phyloP scores from a whole-genome alignment of 2,888 invertebrate genomes.

The Exephanes ischioxanthus region DNA sequence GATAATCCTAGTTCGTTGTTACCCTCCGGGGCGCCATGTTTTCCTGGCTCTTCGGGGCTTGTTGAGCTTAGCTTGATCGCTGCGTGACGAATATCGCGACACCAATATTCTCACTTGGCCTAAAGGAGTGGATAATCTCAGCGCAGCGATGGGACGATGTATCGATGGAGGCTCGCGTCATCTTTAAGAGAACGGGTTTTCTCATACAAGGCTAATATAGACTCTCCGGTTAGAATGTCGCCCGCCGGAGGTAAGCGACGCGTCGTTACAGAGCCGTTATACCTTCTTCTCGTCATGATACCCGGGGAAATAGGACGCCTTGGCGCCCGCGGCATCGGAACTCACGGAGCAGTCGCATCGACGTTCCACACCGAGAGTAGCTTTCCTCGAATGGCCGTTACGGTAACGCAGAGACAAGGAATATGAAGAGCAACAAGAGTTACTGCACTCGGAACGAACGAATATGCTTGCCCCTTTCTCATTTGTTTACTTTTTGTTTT shows the following conservation, averaged over 20 bases:
- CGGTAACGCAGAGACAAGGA: background rate
- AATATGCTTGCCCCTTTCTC: background rate
- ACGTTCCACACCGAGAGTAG: conserved; percentile 6
- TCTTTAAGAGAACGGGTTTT: background rate
- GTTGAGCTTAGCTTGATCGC: conserved; percentile 82
- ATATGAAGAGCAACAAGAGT: background rate
- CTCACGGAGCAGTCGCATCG: conserved; percentile 71
- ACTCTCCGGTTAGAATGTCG: background rate
- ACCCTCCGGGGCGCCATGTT: conserved; percentile 75
- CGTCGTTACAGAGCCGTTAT: conserved; percentile 38
- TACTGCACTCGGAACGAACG: background rate
- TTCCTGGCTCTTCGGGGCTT: conserved; percentile 77
- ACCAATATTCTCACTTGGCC: conserved; percentile 67
- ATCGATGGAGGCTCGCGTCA: background rate
- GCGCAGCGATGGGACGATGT: background rate
- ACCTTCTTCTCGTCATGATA: conserved; percentile 75
- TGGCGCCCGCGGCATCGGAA: conserved; percentile 80
- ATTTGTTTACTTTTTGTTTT: background rate
- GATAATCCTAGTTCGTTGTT: conserved; percentile 79
- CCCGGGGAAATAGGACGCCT: conserved; percentile 79
- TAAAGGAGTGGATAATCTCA: conserved; percentile 42
- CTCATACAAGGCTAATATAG: background rate
- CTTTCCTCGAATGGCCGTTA: background rate
- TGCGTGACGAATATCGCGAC: conserved; percentile 78
- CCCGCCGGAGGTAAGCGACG: conserved; percentile 28